Base-by-base conservation (phyloP, 2,888 invertebrate genomes). In the Apamea sordens region DNA sequence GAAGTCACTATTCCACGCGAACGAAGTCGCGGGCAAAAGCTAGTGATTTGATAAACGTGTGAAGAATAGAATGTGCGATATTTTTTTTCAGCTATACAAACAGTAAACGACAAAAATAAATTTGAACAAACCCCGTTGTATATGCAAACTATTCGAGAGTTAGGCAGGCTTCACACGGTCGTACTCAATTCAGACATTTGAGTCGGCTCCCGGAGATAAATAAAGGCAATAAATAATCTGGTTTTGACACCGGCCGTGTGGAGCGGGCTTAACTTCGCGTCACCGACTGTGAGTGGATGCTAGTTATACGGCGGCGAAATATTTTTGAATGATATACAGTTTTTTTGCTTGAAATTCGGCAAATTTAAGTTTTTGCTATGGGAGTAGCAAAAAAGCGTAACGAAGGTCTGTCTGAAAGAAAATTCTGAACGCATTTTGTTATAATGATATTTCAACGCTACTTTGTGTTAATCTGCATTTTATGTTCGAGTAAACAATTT, bases 151-250 rank as follows among this genome's bases (percentile, higher is more conserved):
- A 82, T 85, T 77, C 59, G 73, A 76, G 50, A 87, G 86, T 88
- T 87, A 86, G 86, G 83, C 80, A 59, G 73, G 63, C 44, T 84
- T 71, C 82, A 89, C 83, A 77, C 86, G 68, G 84, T 77, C 69
- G 85, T 91, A 89, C 89, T 91, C 91, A 90, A 92, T 93, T 91
- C 93, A 89, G 89, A 90, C 89, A 85, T 88, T 88, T 90, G 83
- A 88, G 86, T 83, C 75, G 82, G 86, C 74, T 79, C 83, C 86
- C 89, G 89, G 92, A 93, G 93, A 96, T 96, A 96, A 96, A 96
- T 96, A 96, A 96, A 91, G 90, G 93, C 92, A 85, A 95, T 96
- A 96, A 95, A 96, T 95, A 95, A 95, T 95, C 96, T 96, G 96
- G 80, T 84, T 84, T 86, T 95, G 96, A 96, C 96, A 94, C 92